Evolutionary conservation across 2,888 invertebrate genomes (phyloP), one percentile per base, ranked within the genome.

Genomic region (Teleiodes luculella): DNA sequence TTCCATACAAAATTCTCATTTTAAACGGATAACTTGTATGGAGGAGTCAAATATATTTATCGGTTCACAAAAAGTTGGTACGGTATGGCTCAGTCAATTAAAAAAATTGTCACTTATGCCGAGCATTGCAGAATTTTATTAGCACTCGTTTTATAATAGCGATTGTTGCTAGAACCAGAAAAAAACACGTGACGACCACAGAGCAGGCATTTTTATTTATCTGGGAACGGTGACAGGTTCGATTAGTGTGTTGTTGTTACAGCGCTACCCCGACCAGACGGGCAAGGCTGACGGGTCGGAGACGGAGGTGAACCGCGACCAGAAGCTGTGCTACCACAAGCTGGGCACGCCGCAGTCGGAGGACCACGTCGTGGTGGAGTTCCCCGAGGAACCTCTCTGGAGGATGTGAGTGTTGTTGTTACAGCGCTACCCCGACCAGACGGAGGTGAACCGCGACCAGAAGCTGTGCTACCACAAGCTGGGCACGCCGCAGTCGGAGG

Each of bases 261-360:
- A 96, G 95, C 91, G 94, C 31, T 98, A 96, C 83, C 94, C 95
- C 1, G 94, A 95, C 47, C 94, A 95, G 72, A 91, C 91, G 51
- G 96, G 96, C 28, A 95, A 96, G 84, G 93, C 95, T 1, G 97
- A 98, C 87, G 98, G 98, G 1, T 96, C 97, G 0, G 97, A 98
- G 86, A 97, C 97, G 0, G 92, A 93, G 57, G 92, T 94, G 65
- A 96, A 95, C 80, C 92, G 95, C 72, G 94, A 97, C 84, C 98
- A 99, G 83, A 98, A 98, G 78, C 89, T 99, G 43, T 98, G 94
- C 81, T 99, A 97, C 86, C 99, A 99, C 83, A 87, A 92, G 52
- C 80, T 99, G 55, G 95, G 96, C 66, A 97, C 97, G 31, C 90
- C 94, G 10, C 98, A 98, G 78, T 88, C 92, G 0, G 93, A 97